phyloP scores from a whole-genome alignment of 2,797 vertebrate species.

The Mormyrops attenuatus region DNA sequence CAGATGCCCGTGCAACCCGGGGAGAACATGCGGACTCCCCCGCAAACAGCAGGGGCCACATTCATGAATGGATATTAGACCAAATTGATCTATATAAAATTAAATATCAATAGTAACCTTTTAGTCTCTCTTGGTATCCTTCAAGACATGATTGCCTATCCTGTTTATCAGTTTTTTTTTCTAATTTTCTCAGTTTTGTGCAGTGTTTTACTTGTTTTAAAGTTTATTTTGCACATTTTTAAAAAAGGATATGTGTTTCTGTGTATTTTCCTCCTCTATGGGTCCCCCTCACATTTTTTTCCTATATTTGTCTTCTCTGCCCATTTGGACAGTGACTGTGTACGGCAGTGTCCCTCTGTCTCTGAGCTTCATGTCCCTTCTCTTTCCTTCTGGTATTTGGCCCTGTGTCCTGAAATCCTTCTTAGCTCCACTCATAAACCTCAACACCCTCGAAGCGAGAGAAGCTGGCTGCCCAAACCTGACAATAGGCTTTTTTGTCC shows the following conservation, averaged over 20 bases:
- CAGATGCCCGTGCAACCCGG: not conserved
- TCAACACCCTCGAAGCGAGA: constrained; percentile 54
- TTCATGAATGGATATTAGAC: not conserved
- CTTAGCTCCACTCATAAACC: constrained; percentile 60
- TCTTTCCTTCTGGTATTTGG: constrained; percentile 33
- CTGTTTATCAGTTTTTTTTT: not conserved
- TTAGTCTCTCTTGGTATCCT: not conserved
- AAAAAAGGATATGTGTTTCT: not conserved
- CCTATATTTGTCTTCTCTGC: constrained; percentile 1
- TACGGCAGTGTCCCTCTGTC: constrained; percentile 16
- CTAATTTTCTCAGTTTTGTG: not conserved
- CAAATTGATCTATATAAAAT: not conserved
- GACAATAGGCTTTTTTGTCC: constrained; percentile 87
- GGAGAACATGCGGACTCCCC: not conserved
- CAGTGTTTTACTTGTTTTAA: not conserved
- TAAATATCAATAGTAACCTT: not conserved
- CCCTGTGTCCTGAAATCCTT: constrained; percentile 32
- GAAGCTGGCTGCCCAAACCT: constrained; percentile 54
- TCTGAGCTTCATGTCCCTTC: constrained; percentile 16
- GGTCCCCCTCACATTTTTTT: not conserved
- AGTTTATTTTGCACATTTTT: not conserved
- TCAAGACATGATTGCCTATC: not conserved
- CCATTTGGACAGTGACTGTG: constrained; percentile 27
- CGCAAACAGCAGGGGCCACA: not conserved
- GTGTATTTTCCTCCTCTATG: not conserved